A percentile compares a stretch with the other conserved stretches of the same genome.
phyloP scores from a whole-genome alignment of 2,113 vertebrate genomes.

The Lepus americanus region DNA sequence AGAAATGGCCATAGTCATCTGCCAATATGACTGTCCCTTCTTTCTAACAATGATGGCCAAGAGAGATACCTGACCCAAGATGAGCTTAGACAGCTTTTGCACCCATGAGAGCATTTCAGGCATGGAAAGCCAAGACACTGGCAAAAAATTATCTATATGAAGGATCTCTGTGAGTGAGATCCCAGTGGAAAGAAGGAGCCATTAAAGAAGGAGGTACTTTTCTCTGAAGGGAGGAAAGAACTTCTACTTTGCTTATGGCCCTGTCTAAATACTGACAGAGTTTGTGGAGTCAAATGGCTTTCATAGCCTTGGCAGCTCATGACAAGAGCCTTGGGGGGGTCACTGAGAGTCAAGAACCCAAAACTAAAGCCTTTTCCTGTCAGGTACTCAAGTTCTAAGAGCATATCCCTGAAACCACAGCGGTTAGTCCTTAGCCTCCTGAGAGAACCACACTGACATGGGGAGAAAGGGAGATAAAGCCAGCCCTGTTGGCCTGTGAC shows the following conservation, averaged over 20 bases:
- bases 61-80: background rate
- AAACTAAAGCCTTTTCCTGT: background rate
- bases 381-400: background rate
- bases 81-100: background rate
- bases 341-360: background rate
- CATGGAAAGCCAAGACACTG: too few relatives aligned
- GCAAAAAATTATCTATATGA: too few relatives aligned
- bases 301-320: too few relatives aligned
- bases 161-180: too few relatives aligned
- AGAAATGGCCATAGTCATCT: background rate
- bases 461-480: background rate
- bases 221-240: too few relatives aligned
- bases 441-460: background rate
- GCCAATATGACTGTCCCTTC: background rate
- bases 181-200: too few relatives aligned
- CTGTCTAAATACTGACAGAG: too few relatives aligned
- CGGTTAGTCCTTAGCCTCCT: background rate
- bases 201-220: too few relatives aligned
- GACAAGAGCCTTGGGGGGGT: too few relatives aligned
- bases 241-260: too few relatives aligned
- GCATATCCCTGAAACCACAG: background rate
- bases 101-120: too few relatives aligned
- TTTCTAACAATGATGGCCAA: background rate
- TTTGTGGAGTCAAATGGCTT: too few relatives aligned
- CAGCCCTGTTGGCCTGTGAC: background rate